Percentiles rank a stretch among this genome's conserved stretches.
phyloP scores from a whole-genome alignment of 1,140 invertebrate genomes.

The Caenorhabditis briggsae region DNA sequence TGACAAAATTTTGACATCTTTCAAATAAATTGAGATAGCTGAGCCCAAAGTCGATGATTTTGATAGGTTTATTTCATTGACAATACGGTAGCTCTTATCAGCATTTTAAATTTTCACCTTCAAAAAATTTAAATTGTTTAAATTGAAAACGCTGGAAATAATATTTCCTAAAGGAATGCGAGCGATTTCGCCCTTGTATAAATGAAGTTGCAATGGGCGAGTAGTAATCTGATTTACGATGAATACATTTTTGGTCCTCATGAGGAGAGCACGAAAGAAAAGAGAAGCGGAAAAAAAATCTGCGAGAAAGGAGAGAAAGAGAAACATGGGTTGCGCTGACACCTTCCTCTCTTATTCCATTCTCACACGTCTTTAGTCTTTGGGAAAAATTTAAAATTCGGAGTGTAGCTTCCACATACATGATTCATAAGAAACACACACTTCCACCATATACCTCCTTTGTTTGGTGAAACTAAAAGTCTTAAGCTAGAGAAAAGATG shows the following conservation, averaged over 20 bases:
- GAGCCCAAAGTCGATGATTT: no score
- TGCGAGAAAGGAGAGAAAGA: neutral
- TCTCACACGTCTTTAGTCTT: constrained; percentile 31
- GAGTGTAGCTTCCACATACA: neutral
- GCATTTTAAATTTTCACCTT: no score
- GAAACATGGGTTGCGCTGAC: neutral
- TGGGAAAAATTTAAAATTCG: constrained; percentile 14
- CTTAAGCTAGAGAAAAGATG: neutral
- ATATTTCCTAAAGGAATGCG: no score
- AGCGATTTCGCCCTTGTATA: neutral
- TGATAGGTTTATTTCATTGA: no score
- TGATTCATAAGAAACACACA: constrained; percentile 43
- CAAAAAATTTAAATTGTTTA: neutral
- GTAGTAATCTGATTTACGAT: constrained; percentile 6
- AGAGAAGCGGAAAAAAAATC: neutral
- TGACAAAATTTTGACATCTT: no score
- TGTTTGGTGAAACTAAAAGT: neutral
- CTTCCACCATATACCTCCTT: neutral
- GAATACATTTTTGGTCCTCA: constrained; percentile 38
- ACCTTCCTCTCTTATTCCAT: constrained; percentile 24
- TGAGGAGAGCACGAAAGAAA: neutral
- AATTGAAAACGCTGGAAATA: neutral
- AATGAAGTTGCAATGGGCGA: constrained; percentile 29
- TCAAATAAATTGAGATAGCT: no score
- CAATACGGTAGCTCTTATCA: no score